Evolutionary conservation across 64 coral and sea anemone genomes (phyloP), one percentile per base, ranked within the genome.

Genomic region (Platygyra sinensis): DNA sequence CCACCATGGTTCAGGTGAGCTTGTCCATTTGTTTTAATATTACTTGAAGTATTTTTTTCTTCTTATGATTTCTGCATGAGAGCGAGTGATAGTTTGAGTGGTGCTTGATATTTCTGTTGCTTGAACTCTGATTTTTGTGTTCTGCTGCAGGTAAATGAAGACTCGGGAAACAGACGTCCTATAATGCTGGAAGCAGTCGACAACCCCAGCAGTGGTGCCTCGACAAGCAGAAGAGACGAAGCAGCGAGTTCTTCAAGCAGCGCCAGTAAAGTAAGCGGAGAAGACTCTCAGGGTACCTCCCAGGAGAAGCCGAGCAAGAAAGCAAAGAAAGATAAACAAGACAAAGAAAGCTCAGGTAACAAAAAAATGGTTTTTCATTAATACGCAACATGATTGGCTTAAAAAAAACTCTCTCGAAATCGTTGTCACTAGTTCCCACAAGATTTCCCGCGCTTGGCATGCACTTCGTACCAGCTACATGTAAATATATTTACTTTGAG

Each of bases 1-100:
- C 88, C 30, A 99, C 94, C 5, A 99, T 99, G 97, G 90, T 99
- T 29, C 96, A 98, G 94, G 96, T 98, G 76, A 77, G 49, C 42
- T 57, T 61, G 33, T 46, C 42, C 42, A 5, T 46, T 46, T 46
- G 42, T 46, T 46, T 46, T n/a, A n/a, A n/a, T n/a, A n/a, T n/a
- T n/a, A n/a, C n/a, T n/a, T n/a, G n/a, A n/a, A n/a, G n/a, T n/a
- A n/a, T n/a, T n/a, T n/a, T n/a, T n/a, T n/a, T n/a, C n/a, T n/a
- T n/a, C n/a, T n/a, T n/a, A 46, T 46, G 42, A 46, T 8, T 46
- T 46, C 42, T 46, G 42, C 7, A 0, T 46, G 42, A 46, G 42
- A 46, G 3, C 7, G 42, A 46, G 42, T 8, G 5, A 8, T 46
- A 46, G 11, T 57, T 11, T 14, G 54, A 57, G 54, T 57, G 54